Evolutionary conservation across 2,113 vertebrate genomes (phyloP).

Genomic region (Abramis brama): DNA sequence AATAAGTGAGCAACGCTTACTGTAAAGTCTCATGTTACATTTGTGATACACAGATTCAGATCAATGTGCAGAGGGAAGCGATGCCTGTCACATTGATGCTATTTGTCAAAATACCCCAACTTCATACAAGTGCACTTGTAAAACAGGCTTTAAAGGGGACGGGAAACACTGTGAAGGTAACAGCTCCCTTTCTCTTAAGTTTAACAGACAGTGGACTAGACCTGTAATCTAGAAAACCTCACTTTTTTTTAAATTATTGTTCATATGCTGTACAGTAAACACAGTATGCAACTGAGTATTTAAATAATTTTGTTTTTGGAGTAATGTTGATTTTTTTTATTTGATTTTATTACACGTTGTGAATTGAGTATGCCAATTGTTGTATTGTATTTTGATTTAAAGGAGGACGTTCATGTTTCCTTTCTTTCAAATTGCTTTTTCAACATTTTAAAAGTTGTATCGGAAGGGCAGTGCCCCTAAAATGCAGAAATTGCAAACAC

Average conservation of each 20-base stretch:
- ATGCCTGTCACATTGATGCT: conserved; percentile 92
- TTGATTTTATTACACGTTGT: no score
- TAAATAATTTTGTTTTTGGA: background rate
- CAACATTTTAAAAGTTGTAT: background rate
- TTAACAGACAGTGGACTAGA: background rate
- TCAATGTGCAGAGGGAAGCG: conserved; percentile 84
- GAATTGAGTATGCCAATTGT: no score
- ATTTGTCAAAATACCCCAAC: conserved; percentile 90
- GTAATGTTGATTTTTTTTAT: background rate
- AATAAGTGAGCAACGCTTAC: background rate
- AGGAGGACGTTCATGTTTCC: background rate
- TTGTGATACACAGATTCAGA: conserved; percentile 64
- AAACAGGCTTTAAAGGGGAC: conserved; percentile 89
- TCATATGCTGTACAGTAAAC: background rate
- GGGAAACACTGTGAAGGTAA: conserved; percentile 88
- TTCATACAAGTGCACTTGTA: conserved; percentile 94
- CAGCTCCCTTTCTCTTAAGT: conserved; percentile 13
- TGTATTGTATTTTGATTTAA: no score
- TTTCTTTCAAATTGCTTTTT: background rate
- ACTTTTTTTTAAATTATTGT: background rate
- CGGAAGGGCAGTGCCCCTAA: no score
- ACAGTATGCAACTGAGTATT: background rate
- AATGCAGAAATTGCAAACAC: conserved; percentile 51
- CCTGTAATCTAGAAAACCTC: background rate
- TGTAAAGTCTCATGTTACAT: background rate